These are phyloP conservation scores for Deroplatys truncata DNA, from an alignment of 2,888 invertebrate genomes.

Conservation along the genomic window DNA sequence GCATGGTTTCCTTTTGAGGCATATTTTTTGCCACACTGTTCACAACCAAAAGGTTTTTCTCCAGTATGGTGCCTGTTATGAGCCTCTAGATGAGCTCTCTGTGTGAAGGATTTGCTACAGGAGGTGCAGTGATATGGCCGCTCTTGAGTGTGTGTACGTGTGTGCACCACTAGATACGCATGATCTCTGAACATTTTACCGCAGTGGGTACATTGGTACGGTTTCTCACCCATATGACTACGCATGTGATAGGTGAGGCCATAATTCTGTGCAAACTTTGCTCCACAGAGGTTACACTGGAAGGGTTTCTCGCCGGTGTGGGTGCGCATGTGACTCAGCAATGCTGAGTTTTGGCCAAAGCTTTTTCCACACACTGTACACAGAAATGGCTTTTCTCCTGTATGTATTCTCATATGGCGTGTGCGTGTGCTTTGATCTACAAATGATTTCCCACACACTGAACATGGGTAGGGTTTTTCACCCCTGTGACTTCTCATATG, in stretches of 20 bases:
- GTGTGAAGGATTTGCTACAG: constrained; percentile 1
- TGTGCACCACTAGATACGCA: background rate
- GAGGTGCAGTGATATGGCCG: background rate
- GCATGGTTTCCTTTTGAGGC: background rate
- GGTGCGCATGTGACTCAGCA: background rate
- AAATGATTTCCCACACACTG: constrained; percentile 10
- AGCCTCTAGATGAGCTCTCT: background rate
- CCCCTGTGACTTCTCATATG: constrained; percentile 5
- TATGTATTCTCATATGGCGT: background rate
- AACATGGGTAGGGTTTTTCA: constrained; percentile 1
- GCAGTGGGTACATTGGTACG: constrained; percentile 18
- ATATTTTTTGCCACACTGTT: background rate
- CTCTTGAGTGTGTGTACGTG: background rate
- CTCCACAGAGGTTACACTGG: background rate
- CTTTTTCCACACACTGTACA: background rate
- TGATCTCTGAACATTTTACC: constrained; percentile 16
- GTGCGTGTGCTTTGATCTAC: constrained; percentile 7
- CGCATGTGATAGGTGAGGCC: constrained; percentile 7
- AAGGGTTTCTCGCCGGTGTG: background rate
- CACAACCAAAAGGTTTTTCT: background rate
- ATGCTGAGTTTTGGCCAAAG: background rate
- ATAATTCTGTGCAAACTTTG: constrained; percentile 1
- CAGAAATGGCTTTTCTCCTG: background rate
- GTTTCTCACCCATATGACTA: constrained; percentile 4
- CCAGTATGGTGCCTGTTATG: background rate